phyloP scores from a whole-genome alignment of 2,113 vertebrate species.

The Equus przewalskii region DNA sequence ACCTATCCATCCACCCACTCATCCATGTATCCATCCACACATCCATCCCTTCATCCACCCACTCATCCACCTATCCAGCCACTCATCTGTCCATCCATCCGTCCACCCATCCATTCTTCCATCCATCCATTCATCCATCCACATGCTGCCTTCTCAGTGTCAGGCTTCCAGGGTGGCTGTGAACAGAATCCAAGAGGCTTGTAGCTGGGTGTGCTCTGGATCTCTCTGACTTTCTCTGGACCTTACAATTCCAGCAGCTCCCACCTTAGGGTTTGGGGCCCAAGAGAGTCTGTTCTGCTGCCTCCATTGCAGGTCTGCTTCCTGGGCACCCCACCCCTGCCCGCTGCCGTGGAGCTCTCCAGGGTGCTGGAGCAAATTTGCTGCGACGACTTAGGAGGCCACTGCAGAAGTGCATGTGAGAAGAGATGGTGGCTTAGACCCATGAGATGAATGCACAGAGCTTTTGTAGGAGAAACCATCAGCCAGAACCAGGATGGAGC shows the following conservation, averaged over 20 bases:
- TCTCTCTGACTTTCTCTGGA: not conserved
- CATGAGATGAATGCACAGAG: rapidly evolving
- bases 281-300: rapidly evolving
- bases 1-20: rapidly evolving
- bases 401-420: rapidly evolving
- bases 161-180: not conserved
- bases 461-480: rapidly evolving
- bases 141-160: rapidly evolving
- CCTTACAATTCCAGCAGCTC: rapidly evolving
- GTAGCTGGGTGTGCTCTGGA: rapidly evolving
- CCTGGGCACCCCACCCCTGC: rapidly evolving
- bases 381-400: rapidly evolving
- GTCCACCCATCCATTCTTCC: rapidly evolving
- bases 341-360: not conserved
- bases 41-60: rapidly evolving
- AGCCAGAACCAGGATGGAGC: rapidly evolving
- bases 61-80: rapidly evolving
- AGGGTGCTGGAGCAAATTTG: rapidly evolving
- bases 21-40: rapidly evolving
- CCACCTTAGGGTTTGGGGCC: not conserved
- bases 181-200: too few relatives aligned
- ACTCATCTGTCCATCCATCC: rapidly evolving
- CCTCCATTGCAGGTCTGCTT: rapidly evolving
- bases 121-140: rapidly evolving
- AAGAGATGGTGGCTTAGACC: rapidly evolving